A percentile compares a stretch with the other conserved stretches of the same genome.
Evolutionary conservation across 2,113 vertebrate genomes (phyloP).

Genomic region (Chauna torquata): DNA sequence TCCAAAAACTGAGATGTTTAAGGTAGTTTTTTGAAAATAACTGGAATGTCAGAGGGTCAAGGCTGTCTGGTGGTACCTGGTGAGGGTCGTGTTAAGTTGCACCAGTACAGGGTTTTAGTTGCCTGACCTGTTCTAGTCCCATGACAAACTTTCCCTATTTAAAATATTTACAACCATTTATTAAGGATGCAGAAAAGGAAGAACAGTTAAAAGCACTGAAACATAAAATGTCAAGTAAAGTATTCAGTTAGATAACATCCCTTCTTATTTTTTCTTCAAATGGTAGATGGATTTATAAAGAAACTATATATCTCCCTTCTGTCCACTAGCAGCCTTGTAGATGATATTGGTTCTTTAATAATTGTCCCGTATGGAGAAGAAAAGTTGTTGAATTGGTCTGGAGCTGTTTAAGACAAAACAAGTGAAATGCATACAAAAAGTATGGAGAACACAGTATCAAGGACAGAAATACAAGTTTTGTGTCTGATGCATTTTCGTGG

Average conservation of each 20-base stretch:
- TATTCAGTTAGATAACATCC: background rate
- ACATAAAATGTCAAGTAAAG: background rate
- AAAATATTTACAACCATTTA: background rate
- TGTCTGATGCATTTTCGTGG: background rate
- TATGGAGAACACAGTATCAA: background rate
- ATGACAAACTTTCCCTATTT: background rate
- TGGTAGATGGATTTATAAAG: background rate
- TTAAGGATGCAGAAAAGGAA: background rate
- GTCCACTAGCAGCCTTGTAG: background rate
- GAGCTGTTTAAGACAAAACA: background rate
- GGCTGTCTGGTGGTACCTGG: background rate
- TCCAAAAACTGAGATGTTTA: background rate
- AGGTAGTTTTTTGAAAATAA: background rate
- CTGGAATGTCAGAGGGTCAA: background rate
- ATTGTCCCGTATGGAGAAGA: background rate
- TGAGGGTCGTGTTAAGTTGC: background rate
- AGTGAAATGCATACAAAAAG: background rate
- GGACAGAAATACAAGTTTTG: background rate
- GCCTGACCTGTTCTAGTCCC: background rate
- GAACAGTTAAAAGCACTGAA: background rate
- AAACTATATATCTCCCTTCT: accelerated
- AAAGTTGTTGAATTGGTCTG: background rate
- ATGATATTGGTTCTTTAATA: background rate
- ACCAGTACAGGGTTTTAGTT: background rate
- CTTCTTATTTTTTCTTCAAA: background rate